Evolutionary conservation across 2,888 invertebrate genomes (phyloP), one percentile per base, ranked within the genome.

Genomic region (Mesorhabditis spiculigera): DNA sequence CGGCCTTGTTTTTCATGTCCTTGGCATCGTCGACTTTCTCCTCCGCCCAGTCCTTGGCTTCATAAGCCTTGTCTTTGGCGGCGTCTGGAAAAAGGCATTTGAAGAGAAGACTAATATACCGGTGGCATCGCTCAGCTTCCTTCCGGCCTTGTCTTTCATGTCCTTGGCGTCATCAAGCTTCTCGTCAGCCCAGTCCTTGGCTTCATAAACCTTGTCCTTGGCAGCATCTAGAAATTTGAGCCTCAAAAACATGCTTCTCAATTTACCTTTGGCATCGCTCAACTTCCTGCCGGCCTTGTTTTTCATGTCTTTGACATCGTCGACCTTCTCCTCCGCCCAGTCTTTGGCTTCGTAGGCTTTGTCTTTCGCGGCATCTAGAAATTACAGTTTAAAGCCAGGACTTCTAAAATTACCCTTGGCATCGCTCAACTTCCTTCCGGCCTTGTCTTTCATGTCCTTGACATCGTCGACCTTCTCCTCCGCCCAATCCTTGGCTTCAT

Each of bases 151-250:
- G 28, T 28, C 28, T 28, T 28, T 28, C 28, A 28, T 28, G 28
- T 28, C 28, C 58, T 50, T 50, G 8, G 58, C 58, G 8, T 50
- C 10, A 50, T 50, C 58, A 50, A 50, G 10, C n/a, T 50, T 50
- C 58, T 50, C 58, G 58, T n/a, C n/a, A n/a, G 58, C n/a, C 58
- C 58, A 50, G 2, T 50, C 10, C 58, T 50, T 50, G 3, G 58
- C 58, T 50, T 50, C 58, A n/a, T 10, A 50, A 50, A 3, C 58
- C n/a, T 50, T 50, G 10, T 50, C 58, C n/a, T 50, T 50, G 58
- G 58, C 58, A 50, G 58, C 8, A 50, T 50, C 58, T 50, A 50
- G 58, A 50, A 50, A 13, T 50, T 50, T 50, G 58, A 50, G 58
- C 8, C 8, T 13, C n/a, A 13, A 50, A 50, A 50, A 28, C 28